Base-by-base conservation (phyloP, 1,140 invertebrate species). In the Lepidurus couesii region DNA sequence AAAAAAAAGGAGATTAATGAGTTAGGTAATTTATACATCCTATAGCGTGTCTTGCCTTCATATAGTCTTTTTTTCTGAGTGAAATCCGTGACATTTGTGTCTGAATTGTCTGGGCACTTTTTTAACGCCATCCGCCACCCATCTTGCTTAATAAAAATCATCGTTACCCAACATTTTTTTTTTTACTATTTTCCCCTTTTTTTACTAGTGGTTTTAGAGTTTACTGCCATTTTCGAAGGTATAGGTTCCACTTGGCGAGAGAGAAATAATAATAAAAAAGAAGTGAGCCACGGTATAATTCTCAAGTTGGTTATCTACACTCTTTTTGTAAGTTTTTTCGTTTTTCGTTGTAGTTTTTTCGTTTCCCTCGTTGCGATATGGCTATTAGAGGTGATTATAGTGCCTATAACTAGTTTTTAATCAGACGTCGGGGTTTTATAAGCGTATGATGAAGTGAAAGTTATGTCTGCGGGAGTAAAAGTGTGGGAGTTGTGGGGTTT, bases 81-180 rank as follows among this genome's bases (percentile, higher is more conserved):
- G 53, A 65, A 65, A 65, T 21, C 53, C 53, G 21, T 65, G 53
- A 65, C 53, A 65, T 65, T 65, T 65, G 13, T 65, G 16, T 21
- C 53, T 65, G 21, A 65, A 65, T 65, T 65, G 34, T 65, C 21
- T 65, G 53, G 13, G 53, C 21, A 16, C 53, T 65, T 65, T 65
- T 65, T 65, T 65, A 65, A 65, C 21, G 53, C 21, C 53, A 65
- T 65, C 53, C 53, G 53, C 53, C 53, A 65, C 53, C 53, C 53
- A 65, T 11, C 53, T 65, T 65, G 53, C 53, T 10, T 65, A 65
- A 65, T 65, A 65, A 65, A 65, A 65, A 65, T 65, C n/a, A 65
- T 65, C 53, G 53, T 65, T 65, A 65, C n/a, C 21, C 21, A 34
- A 34, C 4, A 24, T 34, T 34, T 34, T 34, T 34, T 34, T 34